Conservation (phyloP, 1,140 invertebrate genomes). For the Sitodiplosis mosellana region DNA sequence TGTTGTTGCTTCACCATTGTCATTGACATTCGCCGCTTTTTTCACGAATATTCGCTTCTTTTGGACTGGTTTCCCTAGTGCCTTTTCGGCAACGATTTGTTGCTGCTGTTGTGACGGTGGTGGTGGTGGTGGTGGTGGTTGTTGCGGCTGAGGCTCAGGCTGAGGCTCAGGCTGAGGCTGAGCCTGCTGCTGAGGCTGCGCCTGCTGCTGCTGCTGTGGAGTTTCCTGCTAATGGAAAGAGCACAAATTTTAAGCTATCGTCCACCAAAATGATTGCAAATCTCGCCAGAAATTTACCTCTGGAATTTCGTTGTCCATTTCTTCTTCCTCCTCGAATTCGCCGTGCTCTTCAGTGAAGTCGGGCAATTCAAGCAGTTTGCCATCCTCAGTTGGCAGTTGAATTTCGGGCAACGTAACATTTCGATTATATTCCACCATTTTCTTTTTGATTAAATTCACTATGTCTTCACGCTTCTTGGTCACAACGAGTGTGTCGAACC, state of each 20-base stretch:
- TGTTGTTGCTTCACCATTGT: too few species aligned
- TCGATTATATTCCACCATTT: constrained; percentile 43
- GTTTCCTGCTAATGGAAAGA: background rate
- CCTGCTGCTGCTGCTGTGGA: background rate
- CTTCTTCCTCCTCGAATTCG: constrained; percentile 24
- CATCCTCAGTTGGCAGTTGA: constrained; percentile 41
- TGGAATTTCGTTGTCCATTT: constrained; percentile 8
- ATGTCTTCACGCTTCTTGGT: constrained; percentile 63
- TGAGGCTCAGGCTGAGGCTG: too few species aligned
- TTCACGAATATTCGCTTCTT: too few species aligned
- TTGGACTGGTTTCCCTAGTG: too few species aligned
- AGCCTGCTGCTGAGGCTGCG: too few species aligned
- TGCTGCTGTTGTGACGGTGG: too few species aligned
- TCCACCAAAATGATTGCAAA: too few species aligned
- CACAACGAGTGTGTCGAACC: constrained; percentile 62
- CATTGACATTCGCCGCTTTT: too few species aligned
- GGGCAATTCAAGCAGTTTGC: constrained; percentile 22
- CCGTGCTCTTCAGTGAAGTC: constrained; percentile 12
- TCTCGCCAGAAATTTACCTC: too few species aligned
- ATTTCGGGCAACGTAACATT: constrained; percentile 39
- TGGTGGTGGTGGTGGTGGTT: too few species aligned
- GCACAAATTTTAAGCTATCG: background rate
- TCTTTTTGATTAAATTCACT: constrained; percentile 44
- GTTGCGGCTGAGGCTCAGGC: too few species aligned
- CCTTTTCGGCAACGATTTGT: too few species aligned